These are phyloP conservation scores for Plumapathes pennacea DNA, from an alignment of 92 coral and sea anemone genomes.

Conservation along the genomic window DNA sequence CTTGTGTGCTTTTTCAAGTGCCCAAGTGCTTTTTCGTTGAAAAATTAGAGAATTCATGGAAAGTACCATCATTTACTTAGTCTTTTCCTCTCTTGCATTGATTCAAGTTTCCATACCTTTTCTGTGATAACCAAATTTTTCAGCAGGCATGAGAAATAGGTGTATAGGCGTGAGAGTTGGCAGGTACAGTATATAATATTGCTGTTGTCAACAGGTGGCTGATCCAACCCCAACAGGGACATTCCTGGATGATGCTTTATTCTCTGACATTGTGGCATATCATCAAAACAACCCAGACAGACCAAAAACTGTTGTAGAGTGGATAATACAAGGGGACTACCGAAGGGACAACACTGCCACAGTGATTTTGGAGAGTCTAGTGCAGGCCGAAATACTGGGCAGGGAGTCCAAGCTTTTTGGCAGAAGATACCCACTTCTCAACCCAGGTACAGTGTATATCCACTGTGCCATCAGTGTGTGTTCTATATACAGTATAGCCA, in stretches of 20 bases:
- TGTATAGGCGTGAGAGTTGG: no score
- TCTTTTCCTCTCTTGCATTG: no score
- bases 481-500: no score
- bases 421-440: constrained; percentile 39
- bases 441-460: constrained; percentile 43
- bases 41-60: no score
- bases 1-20: no score
- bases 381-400: constrained; percentile 25
- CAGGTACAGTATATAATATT: background rate
- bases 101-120: no score
- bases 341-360: constrained; percentile 55
- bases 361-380: constrained; percentile 36
- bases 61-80: no score
- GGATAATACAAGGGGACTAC: constrained; percentile 38
- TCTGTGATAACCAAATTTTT: no score
- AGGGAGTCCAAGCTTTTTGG: constrained; percentile 48
- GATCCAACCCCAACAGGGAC: constrained; percentile 28
- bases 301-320: constrained; percentile 32
- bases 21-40: no score
- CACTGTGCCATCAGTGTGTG: no score
- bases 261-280: constrained; percentile 41
- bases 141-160: no score
- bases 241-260: constrained; percentile 44
- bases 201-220: constrained; percentile 24
- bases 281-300: constrained; percentile 17